Evolutionary conservation across 2,797 vertebrate species (phyloP), one percentile per base, ranked within the genome.

Genomic region (Crax fasciolata): DNA sequence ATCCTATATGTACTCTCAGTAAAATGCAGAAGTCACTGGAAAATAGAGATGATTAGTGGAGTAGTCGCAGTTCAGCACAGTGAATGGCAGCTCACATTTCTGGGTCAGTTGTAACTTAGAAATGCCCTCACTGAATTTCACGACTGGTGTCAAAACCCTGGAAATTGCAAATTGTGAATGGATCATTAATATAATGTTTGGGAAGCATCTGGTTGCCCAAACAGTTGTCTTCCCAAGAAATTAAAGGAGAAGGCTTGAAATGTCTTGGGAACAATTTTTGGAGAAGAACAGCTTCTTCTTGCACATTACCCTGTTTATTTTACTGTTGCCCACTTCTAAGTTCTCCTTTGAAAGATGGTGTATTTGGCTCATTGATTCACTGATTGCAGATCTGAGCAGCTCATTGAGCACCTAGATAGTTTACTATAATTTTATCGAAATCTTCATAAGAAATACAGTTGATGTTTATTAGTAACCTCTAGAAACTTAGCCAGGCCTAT

Each of bases 11-110:
- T 13, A 67, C 25, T 46, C 44, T 30, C 35, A 74, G 72, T 61
- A 84, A 93, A 81, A 85, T 51, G 4, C 14, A 94, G 38, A 91
- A 91, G 78, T 87, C 20, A 35, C 32, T 65, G 65, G 58, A 89
- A 92, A 92, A 85, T 80, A 74, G 68, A 77, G 67, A 62, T 41
- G 48, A 93, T 83, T 87, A 74, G 57, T 54, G 43, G 30, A 84
- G 43, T 43, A 93, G 89, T 23, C 83, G 43, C 25, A 83, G 27
- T 54, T 58, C 72, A 61, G 49, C 43, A n/a, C 7, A 77, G 59
- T 78, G 65, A 92, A 92, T 89, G 76, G 54, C 25, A 91, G 61
- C 68, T 94, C 82, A 87, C 49, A 65, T 89, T 96, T 94, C 89
- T 93, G 32, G 72, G 79, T 87, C 54, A 94, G 58, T 38, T 83